These are phyloP conservation scores for Hormaphis cornu DNA, from an alignment of 1,140 invertebrate species.

Conservation along the genomic window DNA sequence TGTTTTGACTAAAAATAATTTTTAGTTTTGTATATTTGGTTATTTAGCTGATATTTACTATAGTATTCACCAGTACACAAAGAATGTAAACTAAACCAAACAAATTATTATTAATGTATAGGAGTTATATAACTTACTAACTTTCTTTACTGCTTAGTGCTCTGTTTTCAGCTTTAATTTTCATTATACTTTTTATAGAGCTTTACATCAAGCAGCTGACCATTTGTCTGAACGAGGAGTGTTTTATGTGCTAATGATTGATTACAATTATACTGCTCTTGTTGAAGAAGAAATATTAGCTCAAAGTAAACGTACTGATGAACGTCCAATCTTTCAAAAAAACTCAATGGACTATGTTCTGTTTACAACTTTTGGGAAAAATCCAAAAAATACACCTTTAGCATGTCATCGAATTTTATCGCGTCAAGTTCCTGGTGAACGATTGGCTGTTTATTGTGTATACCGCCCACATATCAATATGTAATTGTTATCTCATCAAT, in stretches of 20 bases:
- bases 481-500: too few relatives aligned
- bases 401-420: not conserved
- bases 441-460: not conserved
- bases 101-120: too few relatives aligned
- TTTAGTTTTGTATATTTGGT: too few relatives aligned
- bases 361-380: not conserved
- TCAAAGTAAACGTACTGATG: not conserved
- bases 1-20: too few relatives aligned
- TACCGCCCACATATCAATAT: not conserved
- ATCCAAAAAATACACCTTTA: not conserved
- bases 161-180: too few relatives aligned
- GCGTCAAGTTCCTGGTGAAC: not conserved
- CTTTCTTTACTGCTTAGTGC: too few relatives aligned
- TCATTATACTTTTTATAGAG: not conserved
- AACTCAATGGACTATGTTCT: not conserved
- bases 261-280: not conserved
- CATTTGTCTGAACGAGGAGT: constrained; percentile 1
- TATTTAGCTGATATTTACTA: too few relatives aligned
- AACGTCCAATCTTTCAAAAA: not conserved
- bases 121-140: too few relatives aligned
- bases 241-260: constrained; percentile 22
- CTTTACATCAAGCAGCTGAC: not conserved
- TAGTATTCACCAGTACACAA: too few relatives aligned
- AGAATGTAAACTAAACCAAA: too few relatives aligned
- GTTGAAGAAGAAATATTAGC: not conserved